phyloP scores from a whole-genome alignment of 2,888 invertebrate species.

The Sceliomorpha sp. region DNA sequence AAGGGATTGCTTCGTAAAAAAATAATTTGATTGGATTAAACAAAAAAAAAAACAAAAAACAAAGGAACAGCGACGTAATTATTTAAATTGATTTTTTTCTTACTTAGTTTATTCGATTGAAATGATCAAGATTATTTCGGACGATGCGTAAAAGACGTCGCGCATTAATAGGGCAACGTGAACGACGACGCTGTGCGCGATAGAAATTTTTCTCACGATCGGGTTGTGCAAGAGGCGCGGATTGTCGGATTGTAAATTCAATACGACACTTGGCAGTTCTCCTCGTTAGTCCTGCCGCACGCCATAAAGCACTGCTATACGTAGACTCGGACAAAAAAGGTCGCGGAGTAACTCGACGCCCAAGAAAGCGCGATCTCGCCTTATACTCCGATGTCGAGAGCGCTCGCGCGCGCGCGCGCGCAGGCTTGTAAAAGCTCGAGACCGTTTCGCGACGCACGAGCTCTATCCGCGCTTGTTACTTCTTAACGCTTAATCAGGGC shows the following conservation, averaged over 20 bases:
- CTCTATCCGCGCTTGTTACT: slow-evolving; percentile 26
- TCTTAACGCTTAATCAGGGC: slow-evolving; percentile 36
- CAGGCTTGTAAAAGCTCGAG: slow-evolving; percentile 9
- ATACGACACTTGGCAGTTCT: slow-evolving; percentile 43
- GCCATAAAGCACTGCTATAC: slow-evolving; percentile 27
- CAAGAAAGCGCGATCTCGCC: slow-evolving; percentile 14
- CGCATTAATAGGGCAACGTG: too few relatives aligned
- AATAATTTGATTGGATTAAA: too few relatives aligned
- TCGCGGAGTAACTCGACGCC: slow-evolving; percentile 16
- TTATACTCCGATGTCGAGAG: slow-evolving; percentile 8
- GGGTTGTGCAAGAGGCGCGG: slow-evolving; percentile 28
- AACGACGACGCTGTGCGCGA: slow-evolving; percentile 27
- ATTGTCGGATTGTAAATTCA: slow-evolving; percentile 30
- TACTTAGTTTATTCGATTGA: too few relatives aligned
- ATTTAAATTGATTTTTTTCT: too few relatives aligned
- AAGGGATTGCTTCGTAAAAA: too few relatives aligned
- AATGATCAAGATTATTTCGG: too few relatives aligned
- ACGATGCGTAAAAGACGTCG: too few relatives aligned
- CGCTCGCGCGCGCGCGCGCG: slow-evolving; percentile 5
- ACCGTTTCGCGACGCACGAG: slow-evolving; percentile 9
- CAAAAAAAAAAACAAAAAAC: too few relatives aligned
- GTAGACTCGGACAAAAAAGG: slow-evolving; percentile 21
- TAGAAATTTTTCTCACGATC: slow-evolving; percentile 38
- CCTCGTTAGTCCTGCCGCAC: slow-evolving; percentile 35
- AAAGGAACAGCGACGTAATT: too few relatives aligned